Percentiles rank a stretch among this genome's conserved stretches.
Evolutionary conservation across 2,797 vertebrate genomes (phyloP).

Genomic region (Fundulus diaphanus): DNA sequence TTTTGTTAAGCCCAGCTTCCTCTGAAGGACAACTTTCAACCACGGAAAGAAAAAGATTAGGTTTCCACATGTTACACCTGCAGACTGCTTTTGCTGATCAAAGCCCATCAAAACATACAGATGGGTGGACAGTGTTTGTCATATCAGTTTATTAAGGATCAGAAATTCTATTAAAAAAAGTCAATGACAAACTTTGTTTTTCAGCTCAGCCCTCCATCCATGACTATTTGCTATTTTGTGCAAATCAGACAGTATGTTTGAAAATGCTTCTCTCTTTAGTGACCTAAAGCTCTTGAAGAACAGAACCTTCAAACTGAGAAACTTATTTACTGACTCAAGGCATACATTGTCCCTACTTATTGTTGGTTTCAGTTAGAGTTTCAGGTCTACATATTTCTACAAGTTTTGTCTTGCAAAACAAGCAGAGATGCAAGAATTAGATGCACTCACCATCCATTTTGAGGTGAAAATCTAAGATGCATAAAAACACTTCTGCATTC

Average conservation of each 20-base stretch:
- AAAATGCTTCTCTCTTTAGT: background rate
- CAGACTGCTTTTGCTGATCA: too few species aligned
- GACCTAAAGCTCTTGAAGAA: background rate
- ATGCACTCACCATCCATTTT: background rate
- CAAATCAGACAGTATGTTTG: background rate
- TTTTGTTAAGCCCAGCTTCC: too few species aligned
- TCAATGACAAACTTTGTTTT: too few species aligned
- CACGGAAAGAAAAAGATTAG: too few species aligned
- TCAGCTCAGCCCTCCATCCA: too few species aligned
- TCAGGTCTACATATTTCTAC: background rate
- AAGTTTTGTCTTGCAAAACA: slow-evolving; percentile 1
- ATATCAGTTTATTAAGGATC: too few species aligned
- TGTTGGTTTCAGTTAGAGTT: background rate
- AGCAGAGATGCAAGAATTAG: background rate
- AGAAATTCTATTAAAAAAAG: too few species aligned
- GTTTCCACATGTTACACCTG: too few species aligned
- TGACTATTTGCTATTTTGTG: too few species aligned
- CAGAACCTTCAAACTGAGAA: background rate
- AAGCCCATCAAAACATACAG: too few species aligned
- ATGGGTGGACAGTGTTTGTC: too few species aligned
- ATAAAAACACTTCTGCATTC: background rate
- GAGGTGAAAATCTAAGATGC: background rate
- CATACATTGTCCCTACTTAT: background rate
- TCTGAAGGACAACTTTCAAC: too few species aligned
- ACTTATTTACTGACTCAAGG: background rate